Evolutionary conservation across 2,797 vertebrate species (phyloP).

Genomic region (Salarias fasciatus): DNA sequence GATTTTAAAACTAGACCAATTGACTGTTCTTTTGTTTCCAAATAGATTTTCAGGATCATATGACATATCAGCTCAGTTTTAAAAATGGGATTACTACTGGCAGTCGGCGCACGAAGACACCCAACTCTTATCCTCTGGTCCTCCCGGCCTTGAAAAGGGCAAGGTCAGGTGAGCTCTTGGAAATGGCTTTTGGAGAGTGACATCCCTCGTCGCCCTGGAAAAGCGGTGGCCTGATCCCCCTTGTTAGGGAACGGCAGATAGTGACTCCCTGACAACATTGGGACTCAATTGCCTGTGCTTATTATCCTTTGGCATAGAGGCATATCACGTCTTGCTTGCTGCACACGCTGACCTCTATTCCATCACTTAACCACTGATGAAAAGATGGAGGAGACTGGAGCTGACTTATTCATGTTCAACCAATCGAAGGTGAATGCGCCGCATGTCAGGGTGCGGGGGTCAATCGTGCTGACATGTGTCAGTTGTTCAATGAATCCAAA

Average conservation of each 20-base stretch:
- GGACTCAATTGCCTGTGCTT: slow-evolving; percentile 65
- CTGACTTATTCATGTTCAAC: slow-evolving; percentile 69
- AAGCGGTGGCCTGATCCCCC: slow-evolving; percentile 64
- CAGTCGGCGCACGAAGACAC: slow-evolving; percentile 24
- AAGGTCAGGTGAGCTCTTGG: slow-evolving; percentile 55
- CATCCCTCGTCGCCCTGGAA: slow-evolving; percentile 41
- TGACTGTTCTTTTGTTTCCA: neutral
- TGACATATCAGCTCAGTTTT: slow-evolving; percentile 5
- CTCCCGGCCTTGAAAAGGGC: slow-evolving; percentile 55
- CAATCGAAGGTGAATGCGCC: slow-evolving; percentile 58
- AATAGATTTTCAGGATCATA: slow-evolving; percentile 7
- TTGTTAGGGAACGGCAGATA: slow-evolving; percentile 69
- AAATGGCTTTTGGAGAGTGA: slow-evolving; percentile 69
- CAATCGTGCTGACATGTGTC: slow-evolving; percentile 61
- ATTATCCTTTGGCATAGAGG: slow-evolving; percentile 76
- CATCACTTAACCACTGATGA: slow-evolving; percentile 71
- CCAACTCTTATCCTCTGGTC: slow-evolving; percentile 19
- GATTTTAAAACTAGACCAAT: neutral
- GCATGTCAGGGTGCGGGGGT: slow-evolving; percentile 49
- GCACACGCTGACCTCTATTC: slow-evolving; percentile 68
- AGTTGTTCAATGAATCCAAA: slow-evolving; percentile 48
- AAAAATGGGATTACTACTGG: slow-evolving; percentile 37
- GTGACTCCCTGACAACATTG: slow-evolving; percentile 59
- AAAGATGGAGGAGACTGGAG: slow-evolving; percentile 58
- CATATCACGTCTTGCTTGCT: slow-evolving; percentile 71